Evolutionary conservation across 2,888 invertebrate species (phyloP).

Genomic region (Oithona nana): DNA sequence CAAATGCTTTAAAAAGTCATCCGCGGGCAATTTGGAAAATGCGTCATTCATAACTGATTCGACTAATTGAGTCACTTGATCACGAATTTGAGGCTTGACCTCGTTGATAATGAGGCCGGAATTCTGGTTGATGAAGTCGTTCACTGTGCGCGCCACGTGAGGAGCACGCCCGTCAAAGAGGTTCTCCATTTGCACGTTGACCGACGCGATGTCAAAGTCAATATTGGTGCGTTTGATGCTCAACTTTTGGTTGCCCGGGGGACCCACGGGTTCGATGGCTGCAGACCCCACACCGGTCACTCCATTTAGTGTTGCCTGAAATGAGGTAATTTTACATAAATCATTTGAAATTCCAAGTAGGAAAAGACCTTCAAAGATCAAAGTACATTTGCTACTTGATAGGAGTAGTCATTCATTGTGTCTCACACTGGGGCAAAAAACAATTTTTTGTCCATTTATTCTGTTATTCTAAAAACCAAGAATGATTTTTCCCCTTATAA

Average conservation of each 20-base stretch:
- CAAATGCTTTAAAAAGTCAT: constrained; percentile 1
- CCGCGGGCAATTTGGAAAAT: constrained; percentile 9
- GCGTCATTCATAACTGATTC: constrained; percentile 14
- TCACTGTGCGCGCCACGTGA: constrained; percentile 4
- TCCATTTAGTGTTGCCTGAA: neutral
- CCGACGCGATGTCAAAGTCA: constrained; percentile 10
- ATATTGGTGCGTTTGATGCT: neutral
- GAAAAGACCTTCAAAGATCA: too few relatives aligned
- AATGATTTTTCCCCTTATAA: too few relatives aligned
- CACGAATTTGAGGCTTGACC: constrained; percentile 5
- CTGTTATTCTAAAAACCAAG: too few relatives aligned
- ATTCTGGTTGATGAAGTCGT: constrained; percentile 8
- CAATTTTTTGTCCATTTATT: too few relatives aligned
- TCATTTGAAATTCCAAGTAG: too few relatives aligned
- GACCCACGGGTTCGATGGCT: neutral
- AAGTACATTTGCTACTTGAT: too few relatives aligned
- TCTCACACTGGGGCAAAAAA: too few relatives aligned
- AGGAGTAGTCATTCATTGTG: too few relatives aligned
- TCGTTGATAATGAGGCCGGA: constrained; percentile 2
- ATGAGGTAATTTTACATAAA: too few relatives aligned
- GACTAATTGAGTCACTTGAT: neutral
- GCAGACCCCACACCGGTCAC: constrained; percentile 5
- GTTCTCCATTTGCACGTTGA: constrained; percentile 12
- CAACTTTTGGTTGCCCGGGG: neutral
- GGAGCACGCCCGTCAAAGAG: constrained; percentile 4